Base-by-base conservation (phyloP, 37 sponge, comb jelly and placozoan species). In the Hexactinellida sp. region DNA sequence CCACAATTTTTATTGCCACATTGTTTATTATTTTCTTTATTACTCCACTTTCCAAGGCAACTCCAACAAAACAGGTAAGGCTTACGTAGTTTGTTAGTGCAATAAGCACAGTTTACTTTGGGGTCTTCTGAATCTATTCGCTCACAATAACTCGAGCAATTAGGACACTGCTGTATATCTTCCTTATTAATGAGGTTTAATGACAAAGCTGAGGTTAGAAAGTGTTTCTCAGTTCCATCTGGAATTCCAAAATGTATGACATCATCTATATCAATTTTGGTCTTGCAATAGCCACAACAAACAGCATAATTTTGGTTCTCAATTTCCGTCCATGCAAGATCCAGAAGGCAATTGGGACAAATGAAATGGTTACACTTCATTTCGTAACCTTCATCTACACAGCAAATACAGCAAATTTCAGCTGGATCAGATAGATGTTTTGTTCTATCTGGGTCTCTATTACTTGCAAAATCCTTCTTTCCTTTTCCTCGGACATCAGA, bases 121-220 rank as follows among this genome's bases (percentile, higher is more conserved):
- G 76, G 32, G 25, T 3, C 13, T 7, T 63, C 76, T 21, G 76
- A 25, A 21, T 28, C 5, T 28, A 32, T 63, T n/a, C 76, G 21
- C 13, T 63, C 19, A n/a, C 76, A 63, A n/a, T 63, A 63, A n/a
- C 28, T 63, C 76, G 3, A 23, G 13, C 76, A 63, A 63, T n/a
- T n/a, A 5, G 76, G 76, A 63, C 76, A 63, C 30, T 63, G 76
- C 34, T 63, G 76, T 63, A n/a, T 63, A 28, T 63, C 76, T n/a
- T 63, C 19, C 3, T 23, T 63, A 5, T 63, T 23, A 63, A 7
- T 21, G 13, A 63, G 13, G 34, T 63, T 63, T 23, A 63, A 7
- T 32, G 76, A 63, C 3, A 63, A 21, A 23, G 76, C 76, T 63
- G 76, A 3, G 5, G 3, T 28, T 63, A 63, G 5, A 23, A 63